Conservation (phyloP, 2,113 vertebrate genomes). For the Arizona elegans region DNA sequence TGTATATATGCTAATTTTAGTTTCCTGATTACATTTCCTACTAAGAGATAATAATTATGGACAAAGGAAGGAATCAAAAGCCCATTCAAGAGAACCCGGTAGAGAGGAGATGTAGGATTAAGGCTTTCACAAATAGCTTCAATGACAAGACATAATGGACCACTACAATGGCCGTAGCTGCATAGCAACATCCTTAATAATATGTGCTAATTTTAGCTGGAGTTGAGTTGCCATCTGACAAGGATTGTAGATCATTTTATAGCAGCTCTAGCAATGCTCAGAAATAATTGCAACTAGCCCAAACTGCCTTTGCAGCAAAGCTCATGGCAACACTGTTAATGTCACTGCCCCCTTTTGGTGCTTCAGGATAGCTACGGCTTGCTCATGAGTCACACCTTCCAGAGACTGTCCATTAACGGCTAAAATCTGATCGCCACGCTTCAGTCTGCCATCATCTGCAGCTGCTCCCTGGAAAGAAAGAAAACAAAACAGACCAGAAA, state of each 20-base stretch:
- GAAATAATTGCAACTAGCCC: not conserved
- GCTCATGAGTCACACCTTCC: conserved; percentile 87
- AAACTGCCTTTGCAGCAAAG: not conserved
- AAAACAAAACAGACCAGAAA: conserved; percentile 28
- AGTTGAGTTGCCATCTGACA: conserved; percentile 28
- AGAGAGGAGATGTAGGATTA: not conserved
- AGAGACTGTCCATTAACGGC: conserved; percentile 85
- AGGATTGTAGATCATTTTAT: not conserved
- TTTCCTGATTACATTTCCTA: conserved; percentile 27
- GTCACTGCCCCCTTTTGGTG: conserved; percentile 82
- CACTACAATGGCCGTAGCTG: not conserved
- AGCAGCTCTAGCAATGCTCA: conserved; percentile 32
- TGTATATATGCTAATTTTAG: conserved; percentile 9
- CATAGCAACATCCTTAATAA: not conserved
- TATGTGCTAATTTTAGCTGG: not conserved
- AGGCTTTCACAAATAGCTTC: not conserved
- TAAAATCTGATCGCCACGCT: conserved; percentile 89
- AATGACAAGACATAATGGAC: conserved; percentile 25
- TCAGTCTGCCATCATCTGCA: conserved; percentile 83
- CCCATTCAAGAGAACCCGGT: not conserved
- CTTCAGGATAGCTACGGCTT: conserved; percentile 89
- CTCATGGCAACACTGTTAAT: conserved; percentile 81
- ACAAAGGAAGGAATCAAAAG: conserved; percentile 3
- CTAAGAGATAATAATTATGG: not conserved
- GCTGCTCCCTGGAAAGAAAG: conserved; percentile 82